Evolutionary conservation across 2,113 vertebrate genomes (phyloP).

Genomic region (Neomonachus schauinslandi): DNA sequence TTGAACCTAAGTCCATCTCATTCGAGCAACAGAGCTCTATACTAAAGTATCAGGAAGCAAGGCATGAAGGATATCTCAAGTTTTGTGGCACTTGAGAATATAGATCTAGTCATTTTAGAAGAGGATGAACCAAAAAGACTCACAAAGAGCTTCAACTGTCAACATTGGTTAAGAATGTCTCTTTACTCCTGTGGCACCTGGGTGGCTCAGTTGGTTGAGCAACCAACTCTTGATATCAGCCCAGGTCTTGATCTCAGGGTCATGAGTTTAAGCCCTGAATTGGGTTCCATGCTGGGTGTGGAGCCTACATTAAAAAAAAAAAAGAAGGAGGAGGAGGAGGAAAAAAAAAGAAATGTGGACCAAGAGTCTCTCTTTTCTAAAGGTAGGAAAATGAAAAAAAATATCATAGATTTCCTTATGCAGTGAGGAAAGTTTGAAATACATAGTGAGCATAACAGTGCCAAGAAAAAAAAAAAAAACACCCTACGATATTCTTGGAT

Average conservation of each 20-base stretch:
- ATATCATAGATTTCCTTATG: neutral
- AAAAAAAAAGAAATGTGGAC: neutral
- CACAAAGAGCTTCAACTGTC: neutral
- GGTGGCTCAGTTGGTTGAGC: neutral
- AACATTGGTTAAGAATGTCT: neutral
- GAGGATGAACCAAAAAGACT: neutral
- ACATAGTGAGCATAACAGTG: neutral
- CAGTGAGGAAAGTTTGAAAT: neutral
- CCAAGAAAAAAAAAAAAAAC: neutral
- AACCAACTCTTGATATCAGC: neutral
- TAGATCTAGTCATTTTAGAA: neutral
- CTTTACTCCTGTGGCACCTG: neutral
- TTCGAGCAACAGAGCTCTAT: neutral
- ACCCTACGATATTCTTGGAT: neutral
- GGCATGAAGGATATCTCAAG: neutral
- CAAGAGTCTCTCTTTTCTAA: neutral
- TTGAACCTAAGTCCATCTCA: neutral
- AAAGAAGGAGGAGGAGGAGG: fast-evolving
- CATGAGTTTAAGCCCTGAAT: neutral
- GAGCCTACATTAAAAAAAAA: neutral
- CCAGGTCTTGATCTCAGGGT: neutral
- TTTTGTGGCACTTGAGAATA: neutral
- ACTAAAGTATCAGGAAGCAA: neutral
- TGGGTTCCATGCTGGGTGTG: neutral
- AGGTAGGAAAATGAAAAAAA: neutral